Evolutionary conservation across 2,113 vertebrate genomes (phyloP).

Genomic region (Poecile atricapillus): DNA sequence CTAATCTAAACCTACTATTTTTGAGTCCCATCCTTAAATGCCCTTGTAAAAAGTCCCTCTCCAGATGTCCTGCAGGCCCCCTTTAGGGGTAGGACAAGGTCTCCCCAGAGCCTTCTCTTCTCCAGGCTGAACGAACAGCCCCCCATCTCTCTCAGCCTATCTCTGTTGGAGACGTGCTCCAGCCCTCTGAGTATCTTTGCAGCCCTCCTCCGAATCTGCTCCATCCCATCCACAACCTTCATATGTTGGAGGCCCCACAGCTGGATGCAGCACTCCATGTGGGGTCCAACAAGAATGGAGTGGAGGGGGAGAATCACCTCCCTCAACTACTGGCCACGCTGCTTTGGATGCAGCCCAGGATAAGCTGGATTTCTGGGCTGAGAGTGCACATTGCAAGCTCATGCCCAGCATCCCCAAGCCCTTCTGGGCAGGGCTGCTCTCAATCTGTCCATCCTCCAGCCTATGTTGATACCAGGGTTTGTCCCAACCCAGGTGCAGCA

Average conservation of each 20-base stretch:
- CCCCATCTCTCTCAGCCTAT: background rate
- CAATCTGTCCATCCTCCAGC: background rate
- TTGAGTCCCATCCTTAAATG: background rate
- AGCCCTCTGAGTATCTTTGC: background rate
- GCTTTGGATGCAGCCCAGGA: background rate
- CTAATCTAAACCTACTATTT: background rate
- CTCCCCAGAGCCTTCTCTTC: background rate
- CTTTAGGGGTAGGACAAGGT: background rate
- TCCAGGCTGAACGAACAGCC: background rate
- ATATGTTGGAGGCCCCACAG: background rate
- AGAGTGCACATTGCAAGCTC: no score
- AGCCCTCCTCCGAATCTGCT: background rate
- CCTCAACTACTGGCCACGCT: background rate
- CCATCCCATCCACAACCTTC: background rate
- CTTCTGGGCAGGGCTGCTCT: background rate
- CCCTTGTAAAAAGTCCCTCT: background rate
- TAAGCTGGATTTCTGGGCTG: background rate
- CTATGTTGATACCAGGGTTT: fast-evolving
- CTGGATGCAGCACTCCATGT: background rate
- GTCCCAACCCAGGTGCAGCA: background rate
- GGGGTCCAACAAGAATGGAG: background rate
- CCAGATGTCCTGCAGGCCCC: background rate
- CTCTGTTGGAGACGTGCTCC: background rate
- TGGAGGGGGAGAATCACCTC: background rate
- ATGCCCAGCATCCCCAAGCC: background rate